These are phyloP conservation scores for Syngnathus acus DNA, from an alignment of 2,797 vertebrate genomes.

Conservation along the genomic window DNA sequence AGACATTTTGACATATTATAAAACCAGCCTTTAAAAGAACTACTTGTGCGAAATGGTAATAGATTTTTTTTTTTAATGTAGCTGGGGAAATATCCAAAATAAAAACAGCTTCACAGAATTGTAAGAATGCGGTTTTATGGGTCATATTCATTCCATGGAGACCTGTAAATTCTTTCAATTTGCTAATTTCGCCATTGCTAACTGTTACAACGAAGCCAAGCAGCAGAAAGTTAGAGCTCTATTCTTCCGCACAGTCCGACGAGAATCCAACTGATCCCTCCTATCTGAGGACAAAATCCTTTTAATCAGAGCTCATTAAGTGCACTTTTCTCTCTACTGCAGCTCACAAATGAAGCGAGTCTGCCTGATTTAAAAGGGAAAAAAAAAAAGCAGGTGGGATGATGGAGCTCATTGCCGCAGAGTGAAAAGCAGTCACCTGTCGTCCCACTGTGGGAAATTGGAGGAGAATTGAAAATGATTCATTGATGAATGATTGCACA, in stretches of 20 bases:
- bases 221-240: not conserved
- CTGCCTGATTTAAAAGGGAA: conserved; percentile 1
- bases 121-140: not conserved
- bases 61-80: not conserved
- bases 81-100: not conserved
- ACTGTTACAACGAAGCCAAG: not conserved
- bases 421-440: conserved; percentile 10
- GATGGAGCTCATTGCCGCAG: conserved; percentile 15
- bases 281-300: conserved; percentile 9
- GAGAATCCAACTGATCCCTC: conserved; percentile 9
- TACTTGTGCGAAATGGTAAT: not conserved
- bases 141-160: not conserved
- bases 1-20: not conserved
- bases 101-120: not conserved
- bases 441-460: conserved; percentile 16
- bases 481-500: conserved; percentile 48
- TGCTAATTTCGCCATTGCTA: not conserved
- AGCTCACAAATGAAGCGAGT: not conserved
- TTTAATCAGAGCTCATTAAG: conserved; percentile 28
- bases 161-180: not conserved
- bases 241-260: not conserved
- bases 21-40: not conserved
- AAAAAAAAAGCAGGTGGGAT: conserved; percentile 4
- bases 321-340: conserved; percentile 12
- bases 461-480: conserved; percentile 42